A percentile compares a stretch with the other conserved stretches of the same genome.
These are phyloP conservation scores for Trematocara marginatum DNA, from an alignment of 2,113 vertebrate genomes.

Conservation along the genomic window DNA sequence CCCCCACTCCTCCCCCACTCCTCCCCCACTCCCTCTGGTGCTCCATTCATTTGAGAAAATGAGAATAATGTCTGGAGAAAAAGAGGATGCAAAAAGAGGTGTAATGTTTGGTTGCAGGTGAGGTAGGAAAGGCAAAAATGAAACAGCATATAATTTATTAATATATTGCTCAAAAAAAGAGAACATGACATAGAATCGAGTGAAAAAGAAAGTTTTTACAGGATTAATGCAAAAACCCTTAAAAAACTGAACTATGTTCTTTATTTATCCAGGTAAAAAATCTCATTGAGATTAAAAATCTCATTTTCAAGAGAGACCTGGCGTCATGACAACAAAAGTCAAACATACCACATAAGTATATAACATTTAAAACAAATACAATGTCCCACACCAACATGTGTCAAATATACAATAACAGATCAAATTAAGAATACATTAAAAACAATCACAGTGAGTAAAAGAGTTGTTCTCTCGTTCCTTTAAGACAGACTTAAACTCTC, in stretches of 20 bases:
- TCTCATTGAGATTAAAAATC: no score
- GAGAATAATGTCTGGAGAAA: neutral
- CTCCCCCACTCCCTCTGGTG: neutral
- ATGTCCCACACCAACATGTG: no score
- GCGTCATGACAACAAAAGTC: no score
- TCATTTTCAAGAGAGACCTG: no score
- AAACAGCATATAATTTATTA: neutral
- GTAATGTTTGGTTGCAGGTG: neutral
- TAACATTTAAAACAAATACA: no score
- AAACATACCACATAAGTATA: no score
- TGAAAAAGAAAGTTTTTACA: neutral
- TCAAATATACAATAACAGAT: no score
- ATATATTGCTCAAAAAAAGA: neutral
- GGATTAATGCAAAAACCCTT: neutral
- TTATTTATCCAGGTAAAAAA: no score
- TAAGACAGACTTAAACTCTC: no score
- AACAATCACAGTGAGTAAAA: no score
- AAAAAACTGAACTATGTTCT: neutral
- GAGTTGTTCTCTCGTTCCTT: no score
- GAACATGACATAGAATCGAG: neutral
- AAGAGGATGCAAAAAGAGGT: neutral
- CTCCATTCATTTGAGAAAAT: neutral
- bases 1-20: neutral
- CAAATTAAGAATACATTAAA: no score
- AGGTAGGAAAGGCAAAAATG: neutral